Evolutionary conservation across 2,797 vertebrate species (phyloP).

Genomic region (Sebastes nivosus): DNA sequence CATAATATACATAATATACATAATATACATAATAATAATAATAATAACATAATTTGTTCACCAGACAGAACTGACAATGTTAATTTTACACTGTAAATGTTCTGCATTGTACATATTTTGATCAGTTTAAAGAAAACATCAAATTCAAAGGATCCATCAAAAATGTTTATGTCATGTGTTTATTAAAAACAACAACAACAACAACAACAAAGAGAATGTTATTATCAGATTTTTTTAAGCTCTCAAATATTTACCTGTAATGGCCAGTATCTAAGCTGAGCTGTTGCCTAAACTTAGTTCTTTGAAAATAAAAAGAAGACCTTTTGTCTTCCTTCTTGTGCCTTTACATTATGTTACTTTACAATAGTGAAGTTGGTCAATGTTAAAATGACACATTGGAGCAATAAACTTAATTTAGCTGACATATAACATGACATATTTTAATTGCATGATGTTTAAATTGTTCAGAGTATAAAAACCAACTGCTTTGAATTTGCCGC

Average conservation of each 20-base stretch:
- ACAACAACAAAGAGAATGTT: background rate
- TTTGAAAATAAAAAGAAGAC: background rate
- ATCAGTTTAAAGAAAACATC: background rate
- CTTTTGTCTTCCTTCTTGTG: background rate
- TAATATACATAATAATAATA: too few relatives aligned
- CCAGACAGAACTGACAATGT: background rate
- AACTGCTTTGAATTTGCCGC: background rate
- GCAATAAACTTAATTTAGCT: background rate
- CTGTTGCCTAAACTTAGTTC: background rate
- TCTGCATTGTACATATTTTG: background rate
- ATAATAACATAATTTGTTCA: background rate
- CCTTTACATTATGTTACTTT: background rate
- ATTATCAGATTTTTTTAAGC: too few relatives aligned
- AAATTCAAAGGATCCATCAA: too few relatives aligned
- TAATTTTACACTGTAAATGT: background rate
- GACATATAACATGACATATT: background rate
- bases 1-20: too few relatives aligned
- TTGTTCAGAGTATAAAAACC: background rate
- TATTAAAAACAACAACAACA: too few relatives aligned
- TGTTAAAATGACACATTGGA: background rate
- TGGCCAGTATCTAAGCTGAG: too few relatives aligned
- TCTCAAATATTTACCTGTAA: too few relatives aligned
- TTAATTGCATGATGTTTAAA: background rate
- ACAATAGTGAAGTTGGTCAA: background rate
- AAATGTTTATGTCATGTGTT: too few relatives aligned